Percentiles rank a stretch among this genome's conserved stretches.
phyloP scores from a whole-genome alignment of 2,888 invertebrate species.

The Macaria notata region DNA sequence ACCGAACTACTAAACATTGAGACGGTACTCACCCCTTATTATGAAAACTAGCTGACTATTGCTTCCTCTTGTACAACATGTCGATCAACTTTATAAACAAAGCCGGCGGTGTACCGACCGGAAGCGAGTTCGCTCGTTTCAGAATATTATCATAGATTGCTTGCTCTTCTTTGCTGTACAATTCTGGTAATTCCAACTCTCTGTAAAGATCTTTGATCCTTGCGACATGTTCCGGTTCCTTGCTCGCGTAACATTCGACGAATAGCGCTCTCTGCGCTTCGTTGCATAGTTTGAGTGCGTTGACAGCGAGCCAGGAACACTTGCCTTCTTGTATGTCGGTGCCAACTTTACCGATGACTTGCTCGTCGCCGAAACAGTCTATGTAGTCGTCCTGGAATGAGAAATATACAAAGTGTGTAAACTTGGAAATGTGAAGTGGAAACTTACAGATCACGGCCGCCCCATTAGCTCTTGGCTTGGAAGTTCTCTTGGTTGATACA shows the following conservation, averaged over 20 bases:
- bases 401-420: neutral
- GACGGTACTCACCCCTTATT: neutral
- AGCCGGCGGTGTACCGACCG: slow-evolving; percentile 77
- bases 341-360: slow-evolving; percentile 47
- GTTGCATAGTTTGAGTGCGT: slow-evolving; percentile 84
- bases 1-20: too few species aligned
- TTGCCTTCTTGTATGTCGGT: slow-evolving; percentile 87
- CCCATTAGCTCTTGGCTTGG: too few species aligned
- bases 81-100: slow-evolving; percentile 89
- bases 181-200: slow-evolving; percentile 85
- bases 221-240: slow-evolving; percentile 84
- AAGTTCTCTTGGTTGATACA: too few species aligned
- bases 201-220: slow-evolving; percentile 65
- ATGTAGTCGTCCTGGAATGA: slow-evolving; percentile 87
- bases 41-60: slow-evolving; percentile 29
- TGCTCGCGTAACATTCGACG: slow-evolving; percentile 87
- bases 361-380: slow-evolving; percentile 91
- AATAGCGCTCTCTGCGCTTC: slow-evolving; percentile 85
- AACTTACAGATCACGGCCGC: too few species aligned
- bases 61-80: slow-evolving; percentile 84
- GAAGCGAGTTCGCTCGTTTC: slow-evolving; percentile 87
- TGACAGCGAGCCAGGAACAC: slow-evolving; percentile 94
- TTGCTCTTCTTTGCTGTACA: slow-evolving; percentile 88
- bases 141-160: slow-evolving; percentile 87
- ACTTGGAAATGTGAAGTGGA: too few species aligned